Evolutionary conservation across 2,888 invertebrate genomes (phyloP), one percentile per base, ranked within the genome.

Genomic region (Dimorphilus gyrociliatus): DNA sequence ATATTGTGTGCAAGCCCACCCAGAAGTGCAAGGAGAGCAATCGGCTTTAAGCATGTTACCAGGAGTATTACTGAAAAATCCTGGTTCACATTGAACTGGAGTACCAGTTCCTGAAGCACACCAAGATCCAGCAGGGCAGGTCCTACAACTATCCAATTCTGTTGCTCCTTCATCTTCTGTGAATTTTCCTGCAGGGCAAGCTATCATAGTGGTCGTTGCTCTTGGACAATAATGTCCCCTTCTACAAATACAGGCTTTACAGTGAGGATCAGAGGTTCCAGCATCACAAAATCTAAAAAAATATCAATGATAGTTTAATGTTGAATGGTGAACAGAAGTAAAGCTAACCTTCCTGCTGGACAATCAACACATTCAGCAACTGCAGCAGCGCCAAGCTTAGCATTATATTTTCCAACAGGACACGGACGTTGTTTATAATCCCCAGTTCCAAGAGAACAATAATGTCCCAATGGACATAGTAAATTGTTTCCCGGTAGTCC

Each of bases 101-200:
- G 26, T 48, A 44, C 13, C 46, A 37, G 32, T 46, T 37, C 29
- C 51, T 43, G 42, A 38, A 35, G 21, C 46, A 47, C 30, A 35
- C 30, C 36, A 44, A 25, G 39, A 27, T 17, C 42, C 47, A 14
- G 42, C 38, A 7, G 42, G 44, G 30, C 44, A 48, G 7, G 14
- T 21, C 30, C 49, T 53, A 33, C 56, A 55, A 29, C 41, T 44
- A 16, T 44, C 38, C 4, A 43, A 16, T 14, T 45, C 44, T 2
- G 43, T 46, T 7, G 47, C 42, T 6, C 50, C 52, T 25, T 50
- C 50, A 27, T 48, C 48, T 19, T 51, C 55, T 10, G 57, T 55
- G 43, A 51, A 57, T 26, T 27, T 41, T 3, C 58, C 58, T 23
- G 44, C 48, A 10, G 49, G 46, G 33, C 58, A 58, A 2, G 46